A percentile compares a stretch with the other conserved stretches of the same genome.
phyloP scores from a whole-genome alignment of 2,797 vertebrate species.

The Echeneis naucrates region DNA sequence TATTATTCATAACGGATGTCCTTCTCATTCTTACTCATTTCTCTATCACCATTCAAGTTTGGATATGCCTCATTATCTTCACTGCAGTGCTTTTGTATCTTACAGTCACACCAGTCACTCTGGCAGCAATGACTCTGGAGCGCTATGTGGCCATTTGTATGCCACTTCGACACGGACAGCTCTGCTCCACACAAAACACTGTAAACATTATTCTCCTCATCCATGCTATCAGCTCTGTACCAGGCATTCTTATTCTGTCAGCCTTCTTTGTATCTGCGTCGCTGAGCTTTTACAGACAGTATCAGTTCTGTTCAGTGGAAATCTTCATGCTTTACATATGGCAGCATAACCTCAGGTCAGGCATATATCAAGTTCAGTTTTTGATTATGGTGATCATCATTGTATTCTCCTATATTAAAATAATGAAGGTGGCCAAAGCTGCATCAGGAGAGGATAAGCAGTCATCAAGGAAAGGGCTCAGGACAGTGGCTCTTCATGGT shows the following conservation, averaged over 20 bases:
- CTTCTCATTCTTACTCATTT: slow-evolving; percentile 41
- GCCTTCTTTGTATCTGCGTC: slow-evolving; percentile 28
- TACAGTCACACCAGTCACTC: slow-evolving; percentile 65
- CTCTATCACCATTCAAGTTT: neutral
- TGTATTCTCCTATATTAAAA: slow-evolving; percentile 60
- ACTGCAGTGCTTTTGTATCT: neutral
- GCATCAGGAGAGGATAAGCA: slow-evolving; percentile 11
- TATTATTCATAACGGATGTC: slow-evolving; percentile 57
- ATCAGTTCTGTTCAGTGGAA: slow-evolving; percentile 18
- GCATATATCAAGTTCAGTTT: slow-evolving; percentile 55
- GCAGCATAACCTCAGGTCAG: slow-evolving; percentile 53
- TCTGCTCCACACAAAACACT: slow-evolving; percentile 48
- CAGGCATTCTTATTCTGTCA: slow-evolving; percentile 14
- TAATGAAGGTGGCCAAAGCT: slow-evolving; percentile 57
- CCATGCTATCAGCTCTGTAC: slow-evolving; percentile 53
- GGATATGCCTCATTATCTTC: slow-evolving; percentile 38
- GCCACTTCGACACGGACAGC: slow-evolving; percentile 67
- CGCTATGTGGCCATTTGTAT: slow-evolving; percentile 79
- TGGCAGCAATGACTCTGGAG: slow-evolving; percentile 77
- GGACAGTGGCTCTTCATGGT: slow-evolving; percentile 66
- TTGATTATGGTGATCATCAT: slow-evolving; percentile 54
- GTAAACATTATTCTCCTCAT: slow-evolving; percentile 57
- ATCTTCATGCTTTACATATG: slow-evolving; percentile 31
- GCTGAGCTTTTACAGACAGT: neutral
- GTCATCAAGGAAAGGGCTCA: slow-evolving; percentile 56